A percentile compares a stretch with the other conserved stretches of the same genome.
phyloP scores from a whole-genome alignment of 2,797 vertebrate species.

The Myotis pilosus region DNA sequence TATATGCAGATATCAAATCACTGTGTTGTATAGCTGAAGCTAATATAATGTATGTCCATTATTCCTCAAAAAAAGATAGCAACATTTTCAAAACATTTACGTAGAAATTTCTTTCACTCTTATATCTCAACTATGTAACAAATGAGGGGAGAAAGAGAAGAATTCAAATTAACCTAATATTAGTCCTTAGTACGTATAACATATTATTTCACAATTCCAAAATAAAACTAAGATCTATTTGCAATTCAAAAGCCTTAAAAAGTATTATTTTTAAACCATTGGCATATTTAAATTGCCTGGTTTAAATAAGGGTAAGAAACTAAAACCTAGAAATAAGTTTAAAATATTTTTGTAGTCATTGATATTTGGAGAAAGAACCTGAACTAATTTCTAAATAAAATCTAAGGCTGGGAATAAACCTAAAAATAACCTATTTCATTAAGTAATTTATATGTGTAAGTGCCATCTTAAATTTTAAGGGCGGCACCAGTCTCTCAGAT shows the following conservation, averaged over 20 bases:
- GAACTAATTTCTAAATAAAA: not conserved
- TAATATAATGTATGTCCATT: not conserved
- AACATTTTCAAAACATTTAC: slow-evolving; percentile 32
- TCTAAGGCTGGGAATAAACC: not conserved
- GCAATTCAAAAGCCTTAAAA: not conserved
- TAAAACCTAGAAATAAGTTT: slow-evolving; percentile 45
- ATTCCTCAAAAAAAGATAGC: not conserved
- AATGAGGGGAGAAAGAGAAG: not conserved
- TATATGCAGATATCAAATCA: not conserved
- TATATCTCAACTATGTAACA: not conserved
- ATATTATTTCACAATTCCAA: slow-evolving; percentile 24
- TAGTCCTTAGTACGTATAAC: not conserved
- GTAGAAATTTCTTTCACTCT: not conserved
- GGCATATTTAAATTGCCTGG: slow-evolving; percentile 15
- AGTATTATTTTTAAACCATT: slow-evolving; percentile 9
- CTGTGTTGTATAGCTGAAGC: not conserved
- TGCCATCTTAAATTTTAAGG: not conserved
- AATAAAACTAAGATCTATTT: slow-evolving; percentile 19
- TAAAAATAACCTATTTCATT: not conserved
- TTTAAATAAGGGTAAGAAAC: slow-evolving; percentile 23
- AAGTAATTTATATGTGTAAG: not conserved
- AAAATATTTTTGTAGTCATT: slow-evolving; percentile 4
- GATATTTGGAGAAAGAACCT: slow-evolving; percentile 18
- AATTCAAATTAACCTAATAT: not conserved
- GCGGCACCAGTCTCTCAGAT: not conserved